Evolutionary conservation across 2,888 invertebrate genomes (phyloP), one percentile per base, ranked within the genome.

Genomic region (Limnephilus marmoratus): DNA sequence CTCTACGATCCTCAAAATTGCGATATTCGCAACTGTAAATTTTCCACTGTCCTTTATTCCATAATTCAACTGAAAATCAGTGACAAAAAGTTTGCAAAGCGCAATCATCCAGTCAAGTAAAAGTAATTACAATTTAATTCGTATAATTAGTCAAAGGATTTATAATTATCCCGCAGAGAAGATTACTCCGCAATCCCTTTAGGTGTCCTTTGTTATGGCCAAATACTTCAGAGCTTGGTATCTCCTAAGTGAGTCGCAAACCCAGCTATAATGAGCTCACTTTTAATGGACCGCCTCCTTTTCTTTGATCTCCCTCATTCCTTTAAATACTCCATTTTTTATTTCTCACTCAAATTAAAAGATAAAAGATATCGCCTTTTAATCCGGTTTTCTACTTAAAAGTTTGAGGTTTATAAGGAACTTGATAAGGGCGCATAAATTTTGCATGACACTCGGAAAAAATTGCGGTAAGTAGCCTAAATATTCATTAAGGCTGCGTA

Each of bases 341-440:
- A 86, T 89, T 85, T 90, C 92, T 93, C 85, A 91, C 92, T 85
- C 91, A 92, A 93, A 93, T 92, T 93, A 93, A 93, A 92, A 93
- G 92, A 93, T 93, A 93, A 93, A 93, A 93, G 93, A 93, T 93
- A 93, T 92, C 91, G 85, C 85, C 90, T 86, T 91, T 91, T 91
- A 91, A 92, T 92, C 92, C 93, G 68, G 83, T 86, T 34, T 88
- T 88, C 88, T 88, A 88, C 88, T 34, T 31, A 80, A 80, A 88
- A 88, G 88, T 80, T 68, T 88, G 68, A 7, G 85, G 24, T 88
- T 88, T 88, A 31, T 68, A 68, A 88, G 88, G 18, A 88, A 88
- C 88, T 53, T 88, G 88, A 29, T 68, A 88, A 88, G 68, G 11
- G 53, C 88, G 68, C 68, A 31, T 80, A 88, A 88, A 88, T 88